Conservation (phyloP, 2,113 vertebrate species). For the Jaculus jaculus region DNA sequence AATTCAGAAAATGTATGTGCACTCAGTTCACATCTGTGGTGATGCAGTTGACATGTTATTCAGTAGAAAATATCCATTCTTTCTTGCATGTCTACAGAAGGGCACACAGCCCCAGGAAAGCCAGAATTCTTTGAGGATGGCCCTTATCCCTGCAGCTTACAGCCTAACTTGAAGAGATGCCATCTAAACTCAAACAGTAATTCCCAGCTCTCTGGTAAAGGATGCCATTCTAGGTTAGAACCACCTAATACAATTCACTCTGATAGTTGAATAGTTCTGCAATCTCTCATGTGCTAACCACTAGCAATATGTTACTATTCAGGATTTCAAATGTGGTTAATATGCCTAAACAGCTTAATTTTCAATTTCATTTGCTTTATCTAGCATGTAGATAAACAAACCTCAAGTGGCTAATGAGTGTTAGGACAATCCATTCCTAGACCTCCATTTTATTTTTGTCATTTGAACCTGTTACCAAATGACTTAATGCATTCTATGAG, state of each 20-base stretch:
- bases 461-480: not conserved
- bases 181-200: not conserved
- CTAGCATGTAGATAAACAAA: not conserved
- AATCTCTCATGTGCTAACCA: not conserved
- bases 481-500: not conserved
- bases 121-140: not conserved
- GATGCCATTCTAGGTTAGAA: not conserved
- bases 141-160: not conserved
- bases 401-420: not conserved
- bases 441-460: not conserved
- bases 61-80: not conserved
- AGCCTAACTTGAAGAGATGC: not conserved
- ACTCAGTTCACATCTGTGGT: constrained; percentile 34
- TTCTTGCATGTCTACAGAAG: not conserved
- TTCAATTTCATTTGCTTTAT: not conserved
- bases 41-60: constrained; percentile 1
- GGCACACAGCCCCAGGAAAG: not conserved
- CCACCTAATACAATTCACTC: not conserved
- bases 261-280: not conserved
- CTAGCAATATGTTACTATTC: not conserved
- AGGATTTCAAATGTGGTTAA: not conserved
- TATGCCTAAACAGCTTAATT: not conserved
- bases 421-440: not conserved
- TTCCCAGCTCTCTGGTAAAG: not conserved
- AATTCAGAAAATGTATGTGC: constrained; percentile 46